These are phyloP conservation scores for Leptinotarsa undecemlineata DNA, from an alignment of 1,140 invertebrate species.

Conservation along the genomic window DNA sequence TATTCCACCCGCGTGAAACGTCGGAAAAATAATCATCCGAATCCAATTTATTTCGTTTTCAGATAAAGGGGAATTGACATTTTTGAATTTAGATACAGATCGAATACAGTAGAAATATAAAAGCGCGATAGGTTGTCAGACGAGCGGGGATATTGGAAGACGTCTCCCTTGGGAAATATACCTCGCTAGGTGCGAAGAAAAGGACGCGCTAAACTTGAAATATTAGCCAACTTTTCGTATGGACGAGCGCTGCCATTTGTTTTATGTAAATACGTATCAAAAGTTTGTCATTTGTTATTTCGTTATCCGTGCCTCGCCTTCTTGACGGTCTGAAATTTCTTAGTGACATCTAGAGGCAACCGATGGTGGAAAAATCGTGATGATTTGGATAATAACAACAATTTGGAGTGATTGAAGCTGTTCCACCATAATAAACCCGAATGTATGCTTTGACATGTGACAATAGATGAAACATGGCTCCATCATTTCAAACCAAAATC, in stretches of 20 bases:
- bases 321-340: slow-evolving; percentile 15
- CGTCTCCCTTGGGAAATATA: slow-evolving; percentile 53
- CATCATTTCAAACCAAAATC: too few relatives aligned
- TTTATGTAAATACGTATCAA: slow-evolving; percentile 49
- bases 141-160: slow-evolving; percentile 23
- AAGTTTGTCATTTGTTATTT: slow-evolving; percentile 46
- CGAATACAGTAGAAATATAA: slow-evolving; percentile 44
- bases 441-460: too few relatives aligned
- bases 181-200: slow-evolving; percentile 43
- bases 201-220: slow-evolving; percentile 50
- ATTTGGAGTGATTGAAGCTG: too few relatives aligned
- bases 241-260: slow-evolving; percentile 56
- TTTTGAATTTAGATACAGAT: slow-evolving; percentile 51
- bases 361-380: too few relatives aligned
- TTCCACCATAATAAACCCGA: too few relatives aligned
- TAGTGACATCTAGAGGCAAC: not conserved
- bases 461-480: too few relatives aligned
- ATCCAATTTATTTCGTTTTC: slow-evolving; percentile 1
- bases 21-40: not conserved
- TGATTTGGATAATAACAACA: too few relatives aligned
- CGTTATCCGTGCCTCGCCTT: slow-evolving; percentile 17
- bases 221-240: slow-evolving; percentile 58
- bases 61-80: slow-evolving; percentile 44
- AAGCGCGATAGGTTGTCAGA: slow-evolving; percentile 43
- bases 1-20: too few relatives aligned